Base-by-base conservation (phyloP, 2,888 invertebrate genomes). In the Drosophila emarginata region DNA sequence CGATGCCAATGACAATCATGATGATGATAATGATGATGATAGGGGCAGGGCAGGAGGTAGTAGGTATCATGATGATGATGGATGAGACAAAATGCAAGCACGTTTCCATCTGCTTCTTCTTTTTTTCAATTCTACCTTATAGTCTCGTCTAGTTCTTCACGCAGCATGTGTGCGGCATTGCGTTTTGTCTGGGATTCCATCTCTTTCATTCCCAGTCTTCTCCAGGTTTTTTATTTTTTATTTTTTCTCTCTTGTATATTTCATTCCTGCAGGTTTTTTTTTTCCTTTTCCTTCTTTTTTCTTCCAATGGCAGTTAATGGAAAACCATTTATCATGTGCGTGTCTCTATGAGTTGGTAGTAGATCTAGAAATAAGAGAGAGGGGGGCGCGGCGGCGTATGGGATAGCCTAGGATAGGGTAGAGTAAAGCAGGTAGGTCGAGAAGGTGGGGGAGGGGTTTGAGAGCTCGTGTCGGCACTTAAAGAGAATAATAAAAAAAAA, bases 321-420 rank as follows among this genome's bases (percentile, higher is more conserved):
- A 83, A 85, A 84, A 80, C 86, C 88, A 89, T 89, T 89, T 86
- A 89, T 89, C 87, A 89, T 82, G 77, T 79, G 81, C 87, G 78
- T 81, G 86, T 74, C 72, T 57, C 39, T 57, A 57, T 39, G 57
- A 57, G 57, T 32, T 39, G 57, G 23, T 12, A 54, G 54, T 18
- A 21, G 54, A 54, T 28, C 26, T 52, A 37, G 23, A 39, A 58
- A 50, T 14, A 36, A 54, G 50, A 39, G 40, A 40, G 45, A 15
- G 26, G 23, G 3, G 26, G 4, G 26, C 4, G 6, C 4, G 26
- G 26, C 26, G 5, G 54, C 18, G 45, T 6, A 28, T 28, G 28
- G 5, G 3, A 28, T 28, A 28, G 28, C 9, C 32, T 32, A 32
- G 32, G 32, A 32, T 32, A 32, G 32, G 32, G 28, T 28, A 28